These are phyloP conservation scores for Phrynocephalus vlangalii DNA, from an alignment of 2,797 vertebrate genomes.

Conservation along the genomic window DNA sequence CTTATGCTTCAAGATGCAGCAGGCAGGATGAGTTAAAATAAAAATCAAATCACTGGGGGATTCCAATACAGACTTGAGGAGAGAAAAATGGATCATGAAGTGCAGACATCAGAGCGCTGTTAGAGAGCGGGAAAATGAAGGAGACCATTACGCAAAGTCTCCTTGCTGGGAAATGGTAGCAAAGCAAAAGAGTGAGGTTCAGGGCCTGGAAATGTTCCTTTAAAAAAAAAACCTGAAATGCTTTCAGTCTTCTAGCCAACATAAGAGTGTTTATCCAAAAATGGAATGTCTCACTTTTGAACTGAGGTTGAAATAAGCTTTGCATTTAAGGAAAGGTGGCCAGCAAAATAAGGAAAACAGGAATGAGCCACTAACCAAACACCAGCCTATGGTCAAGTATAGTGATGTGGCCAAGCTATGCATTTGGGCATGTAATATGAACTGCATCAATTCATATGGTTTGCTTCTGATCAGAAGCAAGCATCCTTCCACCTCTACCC, in stretches of 20 bases:
- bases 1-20: slow-evolving; percentile 35
- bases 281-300: too few species aligned
- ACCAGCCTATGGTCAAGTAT: background rate
- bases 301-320: background rate
- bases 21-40: slow-evolving; percentile 40
- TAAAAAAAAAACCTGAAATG: too few species aligned
- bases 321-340: background rate
- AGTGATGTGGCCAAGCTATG: too few species aligned
- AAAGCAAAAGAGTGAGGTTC: background rate
- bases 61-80: background rate
- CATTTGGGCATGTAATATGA: background rate
- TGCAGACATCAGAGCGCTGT: background rate
- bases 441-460: background rate
- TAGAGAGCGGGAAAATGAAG: background rate
- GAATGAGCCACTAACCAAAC: background rate
- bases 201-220: background rate
- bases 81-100: background rate
- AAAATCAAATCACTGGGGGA: background rate
- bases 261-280: too few species aligned
- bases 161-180: background rate
- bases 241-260: background rate
- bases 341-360: background rate
- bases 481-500: background rate
- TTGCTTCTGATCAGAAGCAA: background rate
- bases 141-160: background rate